Evolutionary conservation across 2,797 vertebrate species (phyloP), one percentile per base, ranked within the genome.

Genomic region (Etheostoma nigrum): DNA sequence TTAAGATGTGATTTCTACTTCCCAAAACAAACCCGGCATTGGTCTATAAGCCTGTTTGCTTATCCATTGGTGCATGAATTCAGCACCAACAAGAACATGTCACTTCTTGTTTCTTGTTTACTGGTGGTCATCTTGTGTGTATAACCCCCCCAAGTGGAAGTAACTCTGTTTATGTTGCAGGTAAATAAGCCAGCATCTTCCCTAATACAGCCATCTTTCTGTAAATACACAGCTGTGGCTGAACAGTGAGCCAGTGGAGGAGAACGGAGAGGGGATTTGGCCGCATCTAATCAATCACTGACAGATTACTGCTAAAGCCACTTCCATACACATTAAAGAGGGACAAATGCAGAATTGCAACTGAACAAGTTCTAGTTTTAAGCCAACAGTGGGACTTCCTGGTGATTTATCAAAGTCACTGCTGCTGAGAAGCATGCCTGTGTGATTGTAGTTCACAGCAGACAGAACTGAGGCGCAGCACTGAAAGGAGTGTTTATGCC

Each of bases 341-440:
- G 96, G 96, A 99, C 97, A 98, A 99, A 99, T 99, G 97, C 97
- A 99, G 97, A 99, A 99, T 98, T 98, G 97, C 97, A 97, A 96
- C 97, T 96, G 98, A 99, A 99, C 97, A 98, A 98, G 97, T 98
- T 97, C 97, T 97, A 98, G 97, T 98, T 99, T 98, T 96, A 97
- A 98, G 97, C 97, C 97, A 98, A 97, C 97, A 97, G 95, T 96
- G 96, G 97, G 97, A 98, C 97, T 99, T 99, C 97, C 97, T 97
- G 97, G 97, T 98, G 98, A 98, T 99, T 99, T 97, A 98, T 99
- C 98, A 99, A 99, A 98, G 97, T 99, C 98, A 98, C 95, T 95
- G 96, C 95, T 95, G 95, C 96, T 97, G 96, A 97, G 97, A 96
- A 95, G 96, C 96, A 95, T 94, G 96, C 95, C 96, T 96, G 96